A percentile compares a stretch with the other conserved stretches of the same genome.
Evolutionary conservation across 2,888 invertebrate genomes (phyloP).

Genomic region (Argynnis bischoffii): DNA sequence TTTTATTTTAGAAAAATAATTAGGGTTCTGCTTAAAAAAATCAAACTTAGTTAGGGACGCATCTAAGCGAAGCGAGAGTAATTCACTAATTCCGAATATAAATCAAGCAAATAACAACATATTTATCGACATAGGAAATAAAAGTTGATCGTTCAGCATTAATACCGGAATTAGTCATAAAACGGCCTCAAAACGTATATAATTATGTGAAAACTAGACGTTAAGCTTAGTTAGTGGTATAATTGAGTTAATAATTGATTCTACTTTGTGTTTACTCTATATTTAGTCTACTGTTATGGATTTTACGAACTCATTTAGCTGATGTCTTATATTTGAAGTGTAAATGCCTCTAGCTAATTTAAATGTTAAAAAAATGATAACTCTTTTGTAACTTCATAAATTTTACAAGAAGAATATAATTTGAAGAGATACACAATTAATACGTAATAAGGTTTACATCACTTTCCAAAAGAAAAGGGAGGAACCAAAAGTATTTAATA

Average conservation of each 20-base stretch:
- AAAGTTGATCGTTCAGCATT: conserved; percentile 4
- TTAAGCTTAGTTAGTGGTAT: conserved; percentile 17
- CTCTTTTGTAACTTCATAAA: no score
- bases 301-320: conserved; percentile 4
- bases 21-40: no score
- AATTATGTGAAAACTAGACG: conserved; percentile 19
- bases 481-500: no score
- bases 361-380: no score
- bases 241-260: conserved; percentile 16
- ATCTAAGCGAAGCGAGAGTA: no score
- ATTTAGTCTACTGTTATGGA: conserved; percentile 1
- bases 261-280: conserved; percentile 3
- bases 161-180: conserved; percentile 12
- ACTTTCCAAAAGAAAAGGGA: no score
- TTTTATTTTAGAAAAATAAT: no score
- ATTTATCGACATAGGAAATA: conserved; percentile 14
- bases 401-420: no score
- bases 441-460: no score
- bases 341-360: not conserved
- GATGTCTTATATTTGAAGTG: conserved; percentile 2
- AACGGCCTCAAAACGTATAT: conserved; percentile 15
- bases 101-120: conserved; percentile 2
- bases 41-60: no score
- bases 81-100: not conserved
- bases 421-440: no score